Evolutionary conservation across 2,888 invertebrate species (phyloP).

Genomic region (Lasioglossum pauxillum): DNA sequence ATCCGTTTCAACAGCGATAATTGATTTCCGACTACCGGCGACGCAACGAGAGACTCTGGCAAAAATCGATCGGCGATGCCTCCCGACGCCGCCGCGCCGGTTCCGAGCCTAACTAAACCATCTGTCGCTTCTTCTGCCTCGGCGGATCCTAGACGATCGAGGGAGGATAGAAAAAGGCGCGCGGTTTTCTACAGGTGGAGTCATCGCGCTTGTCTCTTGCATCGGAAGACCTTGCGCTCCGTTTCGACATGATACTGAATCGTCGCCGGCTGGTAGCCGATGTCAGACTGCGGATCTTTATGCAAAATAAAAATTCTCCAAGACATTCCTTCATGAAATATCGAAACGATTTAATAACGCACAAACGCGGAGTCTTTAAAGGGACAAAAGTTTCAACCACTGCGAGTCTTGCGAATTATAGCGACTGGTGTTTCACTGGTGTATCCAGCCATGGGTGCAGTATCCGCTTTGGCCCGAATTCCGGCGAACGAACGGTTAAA

Average conservation of each 20-base stretch:
- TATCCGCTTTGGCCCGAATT: conserved; percentile 1
- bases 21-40: conserved; percentile 41
- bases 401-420: neutral
- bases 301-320: neutral
- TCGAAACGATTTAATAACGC: too few relatives aligned
- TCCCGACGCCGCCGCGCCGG: neutral
- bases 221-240: neutral
- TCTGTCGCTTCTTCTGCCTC: conserved; percentile 1
- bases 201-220: neutral
- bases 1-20: conserved; percentile 54
- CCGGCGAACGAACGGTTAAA: neutral
- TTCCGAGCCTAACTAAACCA: conserved; percentile 3
- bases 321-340: too few relatives aligned
- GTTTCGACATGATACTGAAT: neutral
- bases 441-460: neutral
- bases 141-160: neutral
- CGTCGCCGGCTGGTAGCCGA: neutral
- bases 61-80: conserved; percentile 21
- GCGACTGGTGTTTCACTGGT: neutral
- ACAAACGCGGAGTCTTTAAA: too few relatives aligned
- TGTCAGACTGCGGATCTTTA: neutral
- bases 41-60: neutral
- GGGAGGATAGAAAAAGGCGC: neutral
- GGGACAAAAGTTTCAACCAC: neutral
- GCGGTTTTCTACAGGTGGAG: neutral